phyloP scores from a whole-genome alignment of 2,113 vertebrate genomes.

The Merops nubicus region DNA sequence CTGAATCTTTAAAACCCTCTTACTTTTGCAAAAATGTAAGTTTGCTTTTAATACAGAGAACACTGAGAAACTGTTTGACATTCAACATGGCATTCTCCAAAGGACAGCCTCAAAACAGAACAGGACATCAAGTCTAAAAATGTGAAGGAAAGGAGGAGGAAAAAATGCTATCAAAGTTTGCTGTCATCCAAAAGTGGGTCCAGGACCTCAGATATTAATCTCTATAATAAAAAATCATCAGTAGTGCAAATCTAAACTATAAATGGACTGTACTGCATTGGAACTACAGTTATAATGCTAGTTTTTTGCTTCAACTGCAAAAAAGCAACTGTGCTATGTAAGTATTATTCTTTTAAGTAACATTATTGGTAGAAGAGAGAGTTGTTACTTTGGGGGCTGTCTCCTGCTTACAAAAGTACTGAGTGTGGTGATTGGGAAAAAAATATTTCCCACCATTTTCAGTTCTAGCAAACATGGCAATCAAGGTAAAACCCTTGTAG shows the following conservation, averaged over 20 bases:
- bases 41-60: not conserved
- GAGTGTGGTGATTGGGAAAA: not conserved
- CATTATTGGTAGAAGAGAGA: not conserved
- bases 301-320: not conserved
- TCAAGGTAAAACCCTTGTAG: not conserved
- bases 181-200: accelerated
- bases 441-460: not conserved
- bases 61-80: not conserved
- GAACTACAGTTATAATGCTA: not conserved
- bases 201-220: not conserved
- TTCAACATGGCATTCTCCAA: not conserved
- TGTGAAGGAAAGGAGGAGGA: not conserved
- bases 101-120: not conserved
- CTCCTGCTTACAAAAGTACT: not conserved
- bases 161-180: not conserved
- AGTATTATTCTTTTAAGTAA: not conserved
- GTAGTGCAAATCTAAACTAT: not conserved
- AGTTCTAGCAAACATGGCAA: not conserved
- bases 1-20: not conserved
- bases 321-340: not conserved
- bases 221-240: not conserved
- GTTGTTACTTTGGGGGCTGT: not conserved
- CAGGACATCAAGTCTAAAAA: not conserved
- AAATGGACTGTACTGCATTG: not conserved
- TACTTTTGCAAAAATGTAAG: not conserved